Base-by-base conservation (phyloP, 2,797 vertebrate genomes). In the Notolepis coatsorum region DNA sequence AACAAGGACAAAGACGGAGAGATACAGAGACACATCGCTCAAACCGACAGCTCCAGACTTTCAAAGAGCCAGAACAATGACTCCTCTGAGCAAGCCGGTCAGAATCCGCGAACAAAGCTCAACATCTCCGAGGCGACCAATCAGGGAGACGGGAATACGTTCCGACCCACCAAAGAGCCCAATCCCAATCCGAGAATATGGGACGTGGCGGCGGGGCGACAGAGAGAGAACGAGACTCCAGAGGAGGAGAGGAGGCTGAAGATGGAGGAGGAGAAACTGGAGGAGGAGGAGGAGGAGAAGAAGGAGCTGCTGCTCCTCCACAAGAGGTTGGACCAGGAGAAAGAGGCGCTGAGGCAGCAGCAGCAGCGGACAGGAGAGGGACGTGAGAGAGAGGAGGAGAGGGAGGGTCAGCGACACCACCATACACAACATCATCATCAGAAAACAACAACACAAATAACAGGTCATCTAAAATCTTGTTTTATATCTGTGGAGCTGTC, bases 381-480 rank as follows among this genome's bases (percentile, higher is more conserved):
- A 87, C 35, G 76, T 79, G 17, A 51, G 68, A 50, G 64, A 75
- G 53, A 81, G 13, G 28, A 58, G 54, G 79, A 79, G 33, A 30
- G n/a, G 0, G 64, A 77, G 0, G 46, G 71, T 46, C 79, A 73
- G 0, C 77, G 68, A 15, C 79, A 54, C 15, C 59, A 68, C 39
- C 63, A 76, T 30, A 90, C 84, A 77, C 86, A 83, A 31, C 80
- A 78, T 15, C 80, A 65, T 64, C 80, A 66, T 60, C 77, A 56
- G 60, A 86, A 83, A 38, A 81, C 88, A 7, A 65, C 85, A 1
- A 87, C 89, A 56, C 85, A 84, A 30, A 77, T 18, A 59, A 74
- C 90, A 91, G 91, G 93, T 93, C 84, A 23, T 21, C 6, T n/a
- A n/a, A n/a, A n/a, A n/a, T n/a, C n/a, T n/a, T n/a, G n/a, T 35